Evolutionary conservation across 64 coral and sea anemone genomes (phyloP), one percentile per base, ranked within the genome.

Genomic region (Platygyra sinensis): DNA sequence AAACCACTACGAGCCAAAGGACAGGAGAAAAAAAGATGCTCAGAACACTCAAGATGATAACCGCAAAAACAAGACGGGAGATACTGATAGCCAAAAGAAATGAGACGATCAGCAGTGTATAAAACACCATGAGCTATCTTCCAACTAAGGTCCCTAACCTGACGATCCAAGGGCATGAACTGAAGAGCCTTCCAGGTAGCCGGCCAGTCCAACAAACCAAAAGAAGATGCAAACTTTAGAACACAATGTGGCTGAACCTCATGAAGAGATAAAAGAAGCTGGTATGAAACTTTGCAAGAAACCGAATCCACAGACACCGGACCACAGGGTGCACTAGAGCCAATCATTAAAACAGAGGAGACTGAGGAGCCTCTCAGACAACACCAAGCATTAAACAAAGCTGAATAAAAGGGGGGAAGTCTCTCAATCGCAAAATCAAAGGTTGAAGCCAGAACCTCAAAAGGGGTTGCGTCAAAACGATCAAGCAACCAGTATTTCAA

Each of bases 141-240:
- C 87, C 87, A 89, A n/a, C 9, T 24, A 0, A 89, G 39, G 42
- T 89, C 88, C 18, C 28, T 46, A 5, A 46, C 39, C 6, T 46
- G 39, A 4, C 39, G 63, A 60, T 81, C 77, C 1, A 73, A 2
- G 39, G 31, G 14, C 65, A 78, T 50, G 19, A 32, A 64, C 63
- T 7, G 65, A 0, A 5, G 33, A 3, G 76, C 20, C 0, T 6
- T 32, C 67, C 88, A 81, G 0, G 88, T 90, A 4, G 67, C n/a
- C 0, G 77, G 25, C 88, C 77, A 81, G 13, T 90, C 19, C 2
- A 67, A n/a, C 0, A 0, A 0, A 57, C 4, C 11, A 16, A 11
- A 57, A 2, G 15, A 11, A 16, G 54, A 2, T 1, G 8, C 1
- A 8, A 14, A 16, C 6, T 46, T 46, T 4, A 8, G 0, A 67